Evolutionary conservation across 2,797 vertebrate genomes (phyloP).

Genomic region (Cheirogaleus major): DNA sequence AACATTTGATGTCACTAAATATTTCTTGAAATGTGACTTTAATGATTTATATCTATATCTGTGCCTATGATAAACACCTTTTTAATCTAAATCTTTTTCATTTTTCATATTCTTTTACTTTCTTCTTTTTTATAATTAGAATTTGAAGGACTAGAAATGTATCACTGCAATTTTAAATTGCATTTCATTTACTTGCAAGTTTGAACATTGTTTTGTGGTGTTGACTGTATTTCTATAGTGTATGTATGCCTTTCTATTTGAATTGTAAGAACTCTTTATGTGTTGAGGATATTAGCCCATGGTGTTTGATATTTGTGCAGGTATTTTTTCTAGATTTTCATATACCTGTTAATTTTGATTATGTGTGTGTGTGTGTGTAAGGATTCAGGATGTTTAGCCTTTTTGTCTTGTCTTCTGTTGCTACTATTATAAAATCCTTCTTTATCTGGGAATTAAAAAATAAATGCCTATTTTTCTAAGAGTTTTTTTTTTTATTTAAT

Average conservation of each 20-base stretch:
- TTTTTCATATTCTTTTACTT: not conserved
- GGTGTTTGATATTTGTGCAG: not conserved
- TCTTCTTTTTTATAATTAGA: not conserved
- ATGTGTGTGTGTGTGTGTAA: not conserved
- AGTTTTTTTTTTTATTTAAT: not conserved
- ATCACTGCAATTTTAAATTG: not conserved
- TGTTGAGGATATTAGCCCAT: not conserved
- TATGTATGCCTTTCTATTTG: not conserved
- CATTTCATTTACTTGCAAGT: not conserved
- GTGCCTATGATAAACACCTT: not conserved
- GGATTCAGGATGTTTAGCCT: not conserved
- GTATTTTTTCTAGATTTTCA: not conserved
- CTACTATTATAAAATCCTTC: not conserved
- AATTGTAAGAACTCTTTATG: not conserved
- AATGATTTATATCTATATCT: not conserved
- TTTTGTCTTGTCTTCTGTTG: not conserved
- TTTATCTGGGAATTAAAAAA: not conserved
- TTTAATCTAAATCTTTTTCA: not conserved
- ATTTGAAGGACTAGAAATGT: not conserved
- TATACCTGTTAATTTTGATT: not conserved
- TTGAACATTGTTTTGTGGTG: not conserved
- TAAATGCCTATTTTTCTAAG: not conserved
- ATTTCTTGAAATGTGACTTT: not conserved
- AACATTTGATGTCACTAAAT: not conserved
- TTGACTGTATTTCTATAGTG: not conserved